Base-by-base conservation (phyloP, 2,797 vertebrate species). In the Siniperca obscura region DNA sequence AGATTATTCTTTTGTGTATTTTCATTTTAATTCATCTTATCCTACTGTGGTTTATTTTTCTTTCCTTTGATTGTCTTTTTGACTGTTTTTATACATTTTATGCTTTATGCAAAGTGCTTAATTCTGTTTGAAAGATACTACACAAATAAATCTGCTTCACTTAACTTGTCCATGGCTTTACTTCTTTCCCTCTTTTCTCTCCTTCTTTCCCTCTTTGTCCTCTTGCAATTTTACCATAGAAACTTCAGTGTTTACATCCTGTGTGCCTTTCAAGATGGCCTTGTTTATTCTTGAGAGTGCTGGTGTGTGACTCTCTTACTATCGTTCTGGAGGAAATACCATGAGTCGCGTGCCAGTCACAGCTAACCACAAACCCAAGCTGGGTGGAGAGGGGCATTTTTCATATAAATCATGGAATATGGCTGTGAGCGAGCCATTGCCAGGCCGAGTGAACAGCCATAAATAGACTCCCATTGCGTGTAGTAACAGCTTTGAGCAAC, bases 361-460 rank as follows among this genome's bases (percentile, higher is more conserved):
- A 90, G 89, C 86, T 82, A 76, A 92, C 92, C 93, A 65, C 93
- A 93, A 90, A 93, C 86, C 92, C 81, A 61, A 77, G 84, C 86
- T 89, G 88, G 92, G 91, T 83, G 92, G 91, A 92, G 90, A 92
- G 78, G 87, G 86, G 86, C 81, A 90, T 92, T 95, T 94, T 94
- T 93, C 86, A 90, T 90, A 89, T 91, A 91, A 93, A 94, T 93
- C 86, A 93, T 91, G 90, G 92, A 93, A 93, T 87, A 93, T 87
- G 87, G 73, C 88, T 89, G 90, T 91, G 87, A 92, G 91, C 59
- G 66, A 90, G 88, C 80, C 81, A 68, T 86, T 77, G 86, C 87
- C 83, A 77, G 86, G 86, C 86, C 74, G 67, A 91, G 87, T 30
- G 89, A 90, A 71, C 52, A 53, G 81, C 90, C 88, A 80, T 85